These are phyloP conservation scores for Lypha dubia DNA, from an alignment of 2,888 invertebrate genomes.

Conservation along the genomic window DNA sequence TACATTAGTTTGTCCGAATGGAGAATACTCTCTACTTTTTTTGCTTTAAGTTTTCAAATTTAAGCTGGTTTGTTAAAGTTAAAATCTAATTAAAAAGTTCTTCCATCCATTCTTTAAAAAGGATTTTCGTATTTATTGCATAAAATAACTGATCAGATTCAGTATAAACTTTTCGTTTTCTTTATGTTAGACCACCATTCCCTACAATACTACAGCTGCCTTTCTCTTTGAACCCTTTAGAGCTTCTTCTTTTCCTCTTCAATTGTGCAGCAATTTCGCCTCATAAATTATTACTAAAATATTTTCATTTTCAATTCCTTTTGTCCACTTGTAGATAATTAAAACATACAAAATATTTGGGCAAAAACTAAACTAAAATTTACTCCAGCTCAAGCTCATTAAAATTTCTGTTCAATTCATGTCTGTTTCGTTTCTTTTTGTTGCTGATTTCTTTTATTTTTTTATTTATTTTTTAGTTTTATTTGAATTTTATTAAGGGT, in stretches of 20 bases:
- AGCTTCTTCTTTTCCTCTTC: neutral
- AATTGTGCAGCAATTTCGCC: conserved; percentile 1
- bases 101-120: too few relatives aligned
- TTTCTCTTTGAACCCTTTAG: neutral
- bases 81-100: too few relatives aligned
- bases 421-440: conserved; percentile 64
- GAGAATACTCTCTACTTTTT: too few relatives aligned
- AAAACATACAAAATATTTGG: conserved; percentile 48
- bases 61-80: too few relatives aligned
- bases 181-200: neutral
- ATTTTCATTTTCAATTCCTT: conserved; percentile 67
- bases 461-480: conserved; percentile 38
- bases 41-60: too few relatives aligned
- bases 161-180: neutral
- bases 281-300: conserved; percentile 54
- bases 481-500: conserved; percentile 58
- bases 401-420: conserved; percentile 81
- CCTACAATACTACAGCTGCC: neutral
- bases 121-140: too few relatives aligned
- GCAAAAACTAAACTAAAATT: conserved; percentile 53
- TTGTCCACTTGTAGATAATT: conserved; percentile 59
- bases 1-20: too few relatives aligned
- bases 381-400: conserved; percentile 75
- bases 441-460: conserved; percentile 50
- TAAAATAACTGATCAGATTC: too few relatives aligned